These are phyloP conservation scores for Apamea monoglypha DNA, from an alignment of 2,888 invertebrate genomes.

Conservation along the genomic window DNA sequence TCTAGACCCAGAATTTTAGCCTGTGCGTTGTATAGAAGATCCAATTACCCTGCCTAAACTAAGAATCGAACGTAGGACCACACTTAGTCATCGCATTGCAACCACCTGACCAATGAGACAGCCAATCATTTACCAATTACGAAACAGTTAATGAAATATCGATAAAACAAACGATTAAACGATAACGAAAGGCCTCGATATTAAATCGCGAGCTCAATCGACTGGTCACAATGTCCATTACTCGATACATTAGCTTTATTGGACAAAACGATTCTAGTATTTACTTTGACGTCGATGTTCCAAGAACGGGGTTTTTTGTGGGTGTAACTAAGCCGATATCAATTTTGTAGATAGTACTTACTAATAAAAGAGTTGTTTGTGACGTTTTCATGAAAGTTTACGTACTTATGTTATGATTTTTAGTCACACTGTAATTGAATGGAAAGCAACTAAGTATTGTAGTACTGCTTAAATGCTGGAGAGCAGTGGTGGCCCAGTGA, in stretches of 20 bases:
- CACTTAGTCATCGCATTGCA: not conserved
- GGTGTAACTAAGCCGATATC: constrained; percentile 12
- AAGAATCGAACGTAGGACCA: not conserved
- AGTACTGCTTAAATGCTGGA: no score
- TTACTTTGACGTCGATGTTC: constrained; percentile 39
- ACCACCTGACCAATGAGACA: not conserved
- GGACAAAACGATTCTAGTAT: constrained; percentile 50
- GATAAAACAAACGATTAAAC: constrained; percentile 49
- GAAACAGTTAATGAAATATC: constrained; percentile 29
- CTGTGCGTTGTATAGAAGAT: no score
- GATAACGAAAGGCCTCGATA: constrained; percentile 35
- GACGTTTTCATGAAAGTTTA: not conserved
- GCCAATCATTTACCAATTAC: constrained; percentile 24
- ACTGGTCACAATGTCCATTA: constrained; percentile 52
- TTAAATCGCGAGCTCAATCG: constrained; percentile 47
- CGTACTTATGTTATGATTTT: not conserved
- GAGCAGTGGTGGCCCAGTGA: no score
- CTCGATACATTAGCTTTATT: constrained; percentile 66
- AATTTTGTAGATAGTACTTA: constrained; percentile 2
- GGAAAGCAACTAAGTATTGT: not conserved
- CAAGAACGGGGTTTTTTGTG: constrained; percentile 9
- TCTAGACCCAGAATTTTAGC: no score
- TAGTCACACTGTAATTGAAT: not conserved
- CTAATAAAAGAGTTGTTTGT: not conserved
- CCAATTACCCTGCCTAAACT: not conserved